Conservation (phyloP, 2,888 invertebrate genomes). For the Schrankia costaestrigalis region DNA sequence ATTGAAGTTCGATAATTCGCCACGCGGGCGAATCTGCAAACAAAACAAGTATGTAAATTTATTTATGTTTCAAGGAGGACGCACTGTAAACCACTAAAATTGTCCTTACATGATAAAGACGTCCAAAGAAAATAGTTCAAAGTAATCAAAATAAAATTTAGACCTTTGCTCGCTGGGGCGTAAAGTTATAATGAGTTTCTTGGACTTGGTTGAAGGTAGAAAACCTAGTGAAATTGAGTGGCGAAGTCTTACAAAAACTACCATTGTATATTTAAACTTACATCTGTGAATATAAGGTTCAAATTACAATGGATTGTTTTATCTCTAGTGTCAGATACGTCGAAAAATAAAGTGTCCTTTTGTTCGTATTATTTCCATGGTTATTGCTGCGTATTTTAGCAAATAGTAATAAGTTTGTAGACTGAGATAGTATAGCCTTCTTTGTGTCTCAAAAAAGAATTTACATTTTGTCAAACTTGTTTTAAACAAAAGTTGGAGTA, state of each 20-base stretch:
- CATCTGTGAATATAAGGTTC: fast-evolving
- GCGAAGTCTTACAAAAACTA: constrained; percentile 4
- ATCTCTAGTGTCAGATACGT: constrained; percentile 10
- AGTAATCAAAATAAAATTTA: constrained; percentile 26
- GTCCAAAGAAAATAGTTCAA: constrained; percentile 14
- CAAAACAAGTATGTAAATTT: too few relatives aligned
- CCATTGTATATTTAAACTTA: constrained; percentile 8
- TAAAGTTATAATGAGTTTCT: constrained; percentile 46
- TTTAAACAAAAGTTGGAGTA: too few relatives aligned
- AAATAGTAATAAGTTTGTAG: constrained; percentile 1
- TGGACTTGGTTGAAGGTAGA: constrained; percentile 18
- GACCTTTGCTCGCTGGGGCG: constrained; percentile 28
- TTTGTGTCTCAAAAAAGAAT: too few relatives aligned
- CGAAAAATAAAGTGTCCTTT: constrained; percentile 15
- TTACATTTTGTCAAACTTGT: too few relatives aligned
- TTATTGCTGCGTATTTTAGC: constrained; percentile 3
- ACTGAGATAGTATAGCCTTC: too few relatives aligned
- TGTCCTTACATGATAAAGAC: background rate
- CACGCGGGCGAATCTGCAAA: too few relatives aligned
- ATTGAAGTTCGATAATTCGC: too few relatives aligned
- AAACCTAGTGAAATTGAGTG: constrained; percentile 20
- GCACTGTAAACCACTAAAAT: too few relatives aligned
- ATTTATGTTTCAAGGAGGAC: too few relatives aligned
- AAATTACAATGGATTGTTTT: background rate
- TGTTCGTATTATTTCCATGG: constrained; percentile 11